Evolutionary conservation across 1,140 invertebrate species (phyloP).

Genomic region (Psix sp.): DNA sequence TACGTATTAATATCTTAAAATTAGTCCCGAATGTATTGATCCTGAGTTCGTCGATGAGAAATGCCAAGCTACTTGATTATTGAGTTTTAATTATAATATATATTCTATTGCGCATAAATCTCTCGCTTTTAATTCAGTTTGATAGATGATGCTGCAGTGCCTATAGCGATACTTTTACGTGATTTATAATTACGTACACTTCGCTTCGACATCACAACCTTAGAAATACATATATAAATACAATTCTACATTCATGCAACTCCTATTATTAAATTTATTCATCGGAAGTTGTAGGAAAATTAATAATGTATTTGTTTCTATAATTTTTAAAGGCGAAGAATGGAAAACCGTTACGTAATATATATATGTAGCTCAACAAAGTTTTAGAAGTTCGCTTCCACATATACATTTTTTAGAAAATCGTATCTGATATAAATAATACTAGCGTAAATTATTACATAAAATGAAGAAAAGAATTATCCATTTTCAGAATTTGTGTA

Average conservation of each 20-base stretch:
- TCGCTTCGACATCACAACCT: conserved; percentile 6
- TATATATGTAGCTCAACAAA: no score
- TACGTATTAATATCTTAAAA: conserved; percentile 33
- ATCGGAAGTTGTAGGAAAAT: conserved; percentile 8
- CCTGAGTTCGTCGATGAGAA: neutral
- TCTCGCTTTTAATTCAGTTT: conserved; percentile 8
- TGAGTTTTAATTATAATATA: conserved; percentile 18
- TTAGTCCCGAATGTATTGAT: conserved; percentile 22
- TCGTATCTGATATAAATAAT: no score
- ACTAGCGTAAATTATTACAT: no score
- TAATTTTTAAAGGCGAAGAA: no score
- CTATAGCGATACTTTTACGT: conserved; percentile 14
- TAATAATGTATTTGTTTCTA: neutral
- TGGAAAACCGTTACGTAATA: no score
- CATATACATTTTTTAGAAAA: no score
- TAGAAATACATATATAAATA: neutral
- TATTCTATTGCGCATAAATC: conserved; percentile 24
- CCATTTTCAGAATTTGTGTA: no score
- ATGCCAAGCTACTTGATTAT: conserved; percentile 6
- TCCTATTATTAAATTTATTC: conserved; percentile 22
- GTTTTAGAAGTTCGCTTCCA: no score
- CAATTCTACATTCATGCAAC: conserved; percentile 5
- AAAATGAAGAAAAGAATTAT: no score
- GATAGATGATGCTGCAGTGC: conserved; percentile 17
- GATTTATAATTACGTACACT: conserved; percentile 32